Percentiles rank a stretch among this genome's conserved stretches.
These are phyloP conservation scores for Stomatorhinus walkeri DNA, from an alignment of 2,797 vertebrate species.

Conservation along the genomic window DNA sequence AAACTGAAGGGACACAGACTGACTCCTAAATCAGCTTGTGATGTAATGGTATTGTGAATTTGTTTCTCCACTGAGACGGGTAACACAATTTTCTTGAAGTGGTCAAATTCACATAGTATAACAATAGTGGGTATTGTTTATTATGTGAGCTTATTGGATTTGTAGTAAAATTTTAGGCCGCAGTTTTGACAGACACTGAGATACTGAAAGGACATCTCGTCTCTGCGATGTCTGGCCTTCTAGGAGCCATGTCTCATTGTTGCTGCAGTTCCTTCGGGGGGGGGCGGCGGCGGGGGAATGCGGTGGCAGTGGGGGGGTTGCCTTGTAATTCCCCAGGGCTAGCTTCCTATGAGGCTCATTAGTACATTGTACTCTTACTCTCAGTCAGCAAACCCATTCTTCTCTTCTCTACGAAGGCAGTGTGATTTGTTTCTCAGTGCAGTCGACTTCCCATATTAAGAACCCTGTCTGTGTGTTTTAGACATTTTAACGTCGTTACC, in stretches of 20 bases:
- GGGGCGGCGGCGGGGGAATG: not conserved
- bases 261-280: not conserved
- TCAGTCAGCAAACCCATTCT: not conserved
- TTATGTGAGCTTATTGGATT: not conserved
- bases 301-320: not conserved
- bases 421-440: not conserved
- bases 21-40: not conserved
- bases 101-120: not conserved
- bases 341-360: not conserved
- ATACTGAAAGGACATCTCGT: not conserved
- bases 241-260: not conserved
- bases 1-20: not conserved
- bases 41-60: not conserved
- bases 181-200: not conserved
- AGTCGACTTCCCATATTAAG: not conserved
- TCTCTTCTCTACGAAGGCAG: not conserved
- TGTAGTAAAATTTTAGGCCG: not conserved
- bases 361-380: not conserved
- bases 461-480: not conserved
- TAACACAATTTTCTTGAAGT: not conserved
- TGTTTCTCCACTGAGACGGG: not conserved
- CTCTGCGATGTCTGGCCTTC: slow-evolving; percentile 2
- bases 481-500: not conserved
- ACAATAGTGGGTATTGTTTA: not conserved
- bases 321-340: not conserved